Evolutionary conservation across 2,888 invertebrate species (phyloP), one percentile per base, ranked within the genome.

Genomic region (Ceriagrion tenellum): DNA sequence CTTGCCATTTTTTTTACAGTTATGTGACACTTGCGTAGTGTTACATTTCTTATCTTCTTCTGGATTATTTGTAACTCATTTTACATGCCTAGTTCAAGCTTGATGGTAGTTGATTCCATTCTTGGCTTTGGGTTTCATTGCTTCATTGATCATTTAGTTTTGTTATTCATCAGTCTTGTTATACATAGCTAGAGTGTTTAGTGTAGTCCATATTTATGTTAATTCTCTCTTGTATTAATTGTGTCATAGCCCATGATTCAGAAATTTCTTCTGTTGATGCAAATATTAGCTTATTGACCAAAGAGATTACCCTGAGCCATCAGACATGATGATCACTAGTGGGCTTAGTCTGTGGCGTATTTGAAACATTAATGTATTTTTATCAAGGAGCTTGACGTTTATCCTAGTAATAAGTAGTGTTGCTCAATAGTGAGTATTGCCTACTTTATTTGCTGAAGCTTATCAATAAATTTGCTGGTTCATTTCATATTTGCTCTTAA

Each of bases 231-330:
- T 47, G 47, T 26, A 23, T 47, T n/a, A 55, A 26, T 89, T n/a
- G 13, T 89, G 55, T 26, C 23, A 89, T 89, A 23, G 4, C 55
- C 55, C 47, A n/a, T 26, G 47, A 89, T 89, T 26, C n/a, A n/a
- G 55, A 16, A 40, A 23, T 55, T 8, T n/a, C n/a, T 89, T 55
- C 55, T 55, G 55, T n/a, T 40, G 26, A 35, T 81, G 35, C 13
- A 18, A 35, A 40, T 91, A 63, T 40, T 91, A 63, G 91, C 91
- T 91, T 91, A 63, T 63, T 91, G 69, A 91, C 91, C 56, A 63
- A 23, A 30, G 40, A 47, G 30, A 81, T 30, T 35, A n/a, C 35
- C 13, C 18, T 35, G 35, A 81, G 30, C 16, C 30, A 26, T 30
- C n/a, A 18, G 35, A 35, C 30, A 35, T 18, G 8, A 81, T 81